These are phyloP conservation scores for Brachionus angularis DNA, from an alignment of 1,140 invertebrate genomes.

Conservation along the genomic window DNA sequence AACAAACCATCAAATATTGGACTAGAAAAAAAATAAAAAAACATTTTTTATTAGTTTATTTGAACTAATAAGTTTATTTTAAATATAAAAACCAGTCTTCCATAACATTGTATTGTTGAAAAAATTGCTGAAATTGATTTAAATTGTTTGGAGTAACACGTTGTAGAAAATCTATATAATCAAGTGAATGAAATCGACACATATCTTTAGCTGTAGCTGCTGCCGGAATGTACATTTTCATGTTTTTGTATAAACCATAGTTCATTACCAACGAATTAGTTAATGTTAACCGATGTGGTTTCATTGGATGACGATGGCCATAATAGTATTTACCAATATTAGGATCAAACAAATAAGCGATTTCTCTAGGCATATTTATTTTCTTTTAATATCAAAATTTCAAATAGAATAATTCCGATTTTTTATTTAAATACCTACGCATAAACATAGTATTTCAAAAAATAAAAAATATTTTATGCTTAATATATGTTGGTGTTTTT, in stretches of 20 bases:
- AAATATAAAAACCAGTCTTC: too few species aligned
- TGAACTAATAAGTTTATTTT: too few species aligned
- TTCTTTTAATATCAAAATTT: too few species aligned
- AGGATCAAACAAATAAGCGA: slow-evolving; percentile 34
- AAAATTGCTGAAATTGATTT: slow-evolving; percentile 98
- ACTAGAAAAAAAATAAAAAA: slow-evolving; percentile 4
- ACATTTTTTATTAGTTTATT: background rate
- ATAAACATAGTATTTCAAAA: too few species aligned
- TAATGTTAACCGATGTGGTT: slow-evolving; percentile 87
- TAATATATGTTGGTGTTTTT: too few species aligned
- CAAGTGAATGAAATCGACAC: slow-evolving; percentile 94
- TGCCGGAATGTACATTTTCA: slow-evolving; percentile 92
- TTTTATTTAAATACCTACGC: too few species aligned
- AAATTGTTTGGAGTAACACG: slow-evolving; percentile 98
- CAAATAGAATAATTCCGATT: too few species aligned
- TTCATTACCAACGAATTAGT: slow-evolving; percentile 91
- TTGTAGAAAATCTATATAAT: slow-evolving; percentile 89
- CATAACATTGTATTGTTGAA: slow-evolving; percentile 74
- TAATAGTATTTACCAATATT: slow-evolving; percentile 44
- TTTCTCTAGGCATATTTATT: slow-evolving; percentile 26
- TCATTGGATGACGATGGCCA: slow-evolving; percentile 94
- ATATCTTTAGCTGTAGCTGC: slow-evolving; percentile 89
- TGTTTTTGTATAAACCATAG: slow-evolving; percentile 91
- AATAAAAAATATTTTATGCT: too few species aligned
- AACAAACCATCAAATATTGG: slow-evolving; percentile 49